Base-by-base conservation (phyloP, 2,113 vertebrate genomes). In the Oreochromis niloticus region DNA sequence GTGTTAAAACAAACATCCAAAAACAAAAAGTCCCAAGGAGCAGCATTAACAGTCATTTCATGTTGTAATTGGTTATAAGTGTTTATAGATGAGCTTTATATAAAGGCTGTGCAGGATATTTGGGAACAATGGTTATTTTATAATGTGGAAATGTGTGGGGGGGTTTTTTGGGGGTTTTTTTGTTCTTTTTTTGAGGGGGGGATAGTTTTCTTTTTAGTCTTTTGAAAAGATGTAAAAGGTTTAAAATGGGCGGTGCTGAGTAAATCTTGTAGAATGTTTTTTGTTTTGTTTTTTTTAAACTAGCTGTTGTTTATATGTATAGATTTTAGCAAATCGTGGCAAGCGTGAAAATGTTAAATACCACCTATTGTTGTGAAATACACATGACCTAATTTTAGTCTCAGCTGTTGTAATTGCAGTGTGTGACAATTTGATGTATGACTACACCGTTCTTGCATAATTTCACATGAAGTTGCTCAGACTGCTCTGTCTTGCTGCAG, bases 401-500 rank as follows among this genome's bases (percentile, higher is more conserved):
- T 46, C 68, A 46, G 19, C 73, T 66, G 75, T 13, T 75, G 55
- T 24, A 56, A 84, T 59, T 80, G 22, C 14, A 6, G n/a, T 13
- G 9, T 13, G 5, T 27, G 30, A 83, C 32, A 22, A 54, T 57
- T 52, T 55, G 36, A 73, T 17, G 14, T 83, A 41, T 66, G 78
- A 71, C 82, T 71, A 2, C 36, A 24, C 81, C 34, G 4, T 16
- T 90, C 55, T 92, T 93, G 80, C 90, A 46, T 81, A 88, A 89
- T 80, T 68, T 75, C 41, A 56, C 9, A 56, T 85, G 7, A 75
- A 89, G 83, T 90, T 85, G 87, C 87, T 95, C 63, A 59, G 61
- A 88, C 89, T 59, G 88, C 83, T 91, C 90, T 86, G 17, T 90
- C n/a, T 88, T 6, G 6, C 95, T 97, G 41, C 95, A 99, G 98